These are phyloP conservation scores for Cichladusa arquata DNA, from an alignment of 2,113 vertebrate genomes.

Conservation along the genomic window DNA sequence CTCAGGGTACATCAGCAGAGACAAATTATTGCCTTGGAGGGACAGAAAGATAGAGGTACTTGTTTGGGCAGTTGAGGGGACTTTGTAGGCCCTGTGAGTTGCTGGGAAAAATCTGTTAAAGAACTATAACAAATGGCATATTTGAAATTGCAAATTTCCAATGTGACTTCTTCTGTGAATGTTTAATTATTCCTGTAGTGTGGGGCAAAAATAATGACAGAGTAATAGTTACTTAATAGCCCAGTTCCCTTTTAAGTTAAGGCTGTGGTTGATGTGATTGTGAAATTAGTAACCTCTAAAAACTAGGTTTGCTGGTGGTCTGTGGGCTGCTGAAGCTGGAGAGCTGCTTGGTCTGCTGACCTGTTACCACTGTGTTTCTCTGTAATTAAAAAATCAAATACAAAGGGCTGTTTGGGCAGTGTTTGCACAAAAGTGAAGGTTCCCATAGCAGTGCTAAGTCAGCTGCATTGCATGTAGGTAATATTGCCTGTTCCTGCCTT, in stretches of 20 bases:
- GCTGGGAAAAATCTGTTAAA: background rate
- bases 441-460: conserved; percentile 38
- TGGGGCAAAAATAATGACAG: background rate
- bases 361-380: background rate
- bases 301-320: background rate
- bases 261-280: background rate
- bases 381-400: conserved; percentile 19
- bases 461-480: background rate
- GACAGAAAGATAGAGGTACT: background rate
- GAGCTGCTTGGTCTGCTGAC: background rate
- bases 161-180: background rate
- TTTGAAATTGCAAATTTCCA: background rate
- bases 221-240: background rate
- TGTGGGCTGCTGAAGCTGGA: background rate
- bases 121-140: background rate
- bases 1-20: background rate
- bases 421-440: conserved; percentile 39
- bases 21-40: background rate
- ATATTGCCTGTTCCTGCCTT: conserved; percentile 46
- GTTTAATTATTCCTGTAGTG: background rate
- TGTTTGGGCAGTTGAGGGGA: background rate
- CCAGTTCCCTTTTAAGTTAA: background rate
- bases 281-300: background rate
- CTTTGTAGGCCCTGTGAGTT: background rate
- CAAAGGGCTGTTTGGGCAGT: background rate